Base-by-base conservation (phyloP, 2,888 invertebrate genomes). In the Bugulina stolonifera region DNA sequence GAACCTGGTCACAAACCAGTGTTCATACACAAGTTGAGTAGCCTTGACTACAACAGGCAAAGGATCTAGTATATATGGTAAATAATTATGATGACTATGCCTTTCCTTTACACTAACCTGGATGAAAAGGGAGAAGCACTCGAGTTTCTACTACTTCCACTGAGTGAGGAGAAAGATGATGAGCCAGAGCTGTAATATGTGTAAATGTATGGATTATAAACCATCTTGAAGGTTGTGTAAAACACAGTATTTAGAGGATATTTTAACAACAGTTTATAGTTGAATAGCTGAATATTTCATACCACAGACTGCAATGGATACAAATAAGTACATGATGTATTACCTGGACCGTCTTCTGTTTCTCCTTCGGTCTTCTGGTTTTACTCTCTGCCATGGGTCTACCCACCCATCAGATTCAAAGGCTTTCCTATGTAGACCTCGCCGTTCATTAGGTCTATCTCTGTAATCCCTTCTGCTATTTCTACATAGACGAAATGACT, bases 311-410 rank as follows among this genome's bases (percentile, higher is more conserved):
- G n/a, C n/a, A n/a, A n/a, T n/a, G n/a, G n/a, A n/a, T n/a, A 43
- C 18, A 18, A 43, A 43, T 43, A 43, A 18, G 43, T 18, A 43
- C 43, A 43, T 43, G 18, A 43, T 43, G 18, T 43, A 43, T 43
- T 64, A 64, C 64, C 64, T 64, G n/a, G 64, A 64, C 25, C 64
- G 64, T 32, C 27, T 64, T n/a, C 64, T 64, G 32, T 27, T 64
- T 32, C 64, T 22, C 5, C 64, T 27, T 34, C 64, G 27, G 32
- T 64, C 64, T 3, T 27, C 64, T 29, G 64, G 64, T 64, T 64
- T 64, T 5, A 64, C 64, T 14, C 64, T 22, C 34, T 64, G 64
- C 64, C 64, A 64, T 14, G 64, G 64, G 32, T 64, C 64, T 32
- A 64, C 64, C 64, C 64, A 64, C 10, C 64, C 32, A 64, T 64